phyloP scores from a whole-genome alignment of 23 tunicate genomes.

The Styela clava region DNA sequence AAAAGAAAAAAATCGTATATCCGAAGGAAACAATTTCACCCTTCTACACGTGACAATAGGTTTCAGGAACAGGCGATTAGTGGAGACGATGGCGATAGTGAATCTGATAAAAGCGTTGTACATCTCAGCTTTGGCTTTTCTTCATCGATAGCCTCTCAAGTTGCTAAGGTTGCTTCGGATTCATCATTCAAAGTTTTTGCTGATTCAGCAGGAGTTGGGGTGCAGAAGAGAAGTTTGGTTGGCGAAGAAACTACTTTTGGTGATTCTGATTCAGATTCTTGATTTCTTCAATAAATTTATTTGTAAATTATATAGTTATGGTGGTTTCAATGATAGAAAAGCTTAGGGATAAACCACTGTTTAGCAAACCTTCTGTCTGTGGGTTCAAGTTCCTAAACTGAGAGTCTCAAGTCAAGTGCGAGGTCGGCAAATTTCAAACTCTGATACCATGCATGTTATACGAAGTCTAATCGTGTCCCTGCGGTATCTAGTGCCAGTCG shows the following conservation, averaged over 20 bases:
- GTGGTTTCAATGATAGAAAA: too few relatives aligned
- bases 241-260: conserved; percentile 18
- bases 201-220: neutral
- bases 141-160: conserved; percentile 41
- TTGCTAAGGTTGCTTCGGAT: conserved; percentile 31
- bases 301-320: too few relatives aligned
- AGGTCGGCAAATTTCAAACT: too few relatives aligned
- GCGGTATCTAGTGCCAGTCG: too few relatives aligned
- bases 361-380: too few relatives aligned
- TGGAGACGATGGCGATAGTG: neutral
- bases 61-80: neutral
- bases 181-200: neutral
- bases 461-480: too few relatives aligned
- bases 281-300: neutral
- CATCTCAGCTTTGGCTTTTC: conserved; percentile 54
- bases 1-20: too few relatives aligned
- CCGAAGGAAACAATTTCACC: neutral
- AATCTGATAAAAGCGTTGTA: neutral
- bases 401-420: too few relatives aligned
- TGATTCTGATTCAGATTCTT: neutral
- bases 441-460: too few relatives aligned
- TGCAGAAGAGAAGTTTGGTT: neutral
- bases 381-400: too few relatives aligned
- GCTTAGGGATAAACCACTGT: too few relatives aligned
- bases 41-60: too few relatives aligned